Evolutionary conservation across 1,140 invertebrate species (phyloP), one percentile per base, ranked within the genome.

Genomic region (Macrotrachela quadricornifera): DNA sequence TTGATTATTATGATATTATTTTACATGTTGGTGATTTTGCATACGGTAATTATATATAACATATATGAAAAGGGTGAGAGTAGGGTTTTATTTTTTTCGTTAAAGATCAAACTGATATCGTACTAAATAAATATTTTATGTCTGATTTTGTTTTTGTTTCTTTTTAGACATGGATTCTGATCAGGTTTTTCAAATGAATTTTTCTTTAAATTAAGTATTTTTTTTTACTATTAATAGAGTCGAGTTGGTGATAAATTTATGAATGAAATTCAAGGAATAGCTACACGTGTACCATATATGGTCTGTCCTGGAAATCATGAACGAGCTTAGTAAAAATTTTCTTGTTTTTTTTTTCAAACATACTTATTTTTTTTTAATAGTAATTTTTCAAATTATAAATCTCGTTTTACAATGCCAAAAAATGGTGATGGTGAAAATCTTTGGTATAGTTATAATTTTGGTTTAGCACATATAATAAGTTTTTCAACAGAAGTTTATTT

Each of bases 401-500:
- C 78, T 46, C 74, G 87, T 54, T 92, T 94, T 68, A 79, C 76
- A 30, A 91, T 90, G 85, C 85, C 85, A 9, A 78, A 79, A 38
- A 67, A 72, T 30, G 73, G 74, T 14, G 79, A 80, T 14, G 15
- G 15, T 4, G 12, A 42, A 42, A 14, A 14, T 42, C 13, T 42
- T 15, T 14, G 13, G 12, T 42, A 14, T 4, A 42, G 41, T 42
- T 42, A 42, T 42, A 15, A 42, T 42, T 13, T 42, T 15, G 41
- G 41, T 42, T 10, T 15, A 13, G 41, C 15, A 14, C 41, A 42
- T 15, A 14, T 42, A 14, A 15, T 42, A 15, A 42, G 13, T 14
- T 78, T 96, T 51, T 85, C 83, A 54, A 94, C 90, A 0, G 91
- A 97, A 72, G 80, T 80, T 56, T 96, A 94, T 65, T 96, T 90